phyloP scores from a whole-genome alignment of 35 echinoderm and acorn worm genomes.

The Nesometra sesokonis region DNA sequence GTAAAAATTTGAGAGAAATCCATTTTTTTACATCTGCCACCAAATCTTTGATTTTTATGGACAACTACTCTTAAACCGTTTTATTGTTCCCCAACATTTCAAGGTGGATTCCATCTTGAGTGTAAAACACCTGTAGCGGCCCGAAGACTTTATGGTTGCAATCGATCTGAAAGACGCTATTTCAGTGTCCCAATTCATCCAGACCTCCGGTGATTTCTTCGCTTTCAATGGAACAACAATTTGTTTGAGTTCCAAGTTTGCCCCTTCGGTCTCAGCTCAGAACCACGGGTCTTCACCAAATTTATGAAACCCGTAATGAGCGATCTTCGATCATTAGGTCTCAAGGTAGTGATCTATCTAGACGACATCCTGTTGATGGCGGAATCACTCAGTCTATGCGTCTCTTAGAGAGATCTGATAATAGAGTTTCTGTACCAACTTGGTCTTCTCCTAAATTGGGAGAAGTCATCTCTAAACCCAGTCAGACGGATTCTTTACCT shows the following conservation, averaged over 20 bases:
- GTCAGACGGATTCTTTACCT: background rate
- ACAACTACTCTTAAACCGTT: no score
- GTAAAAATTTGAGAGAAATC: no score
- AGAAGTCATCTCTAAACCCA: background rate
- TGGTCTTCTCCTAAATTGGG: background rate
- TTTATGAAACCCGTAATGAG: background rate
- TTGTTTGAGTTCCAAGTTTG: background rate
- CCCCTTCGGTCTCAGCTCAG: slow-evolving; percentile 3
- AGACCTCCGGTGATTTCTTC: background rate
- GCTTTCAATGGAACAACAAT: background rate
- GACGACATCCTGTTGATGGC: slow-evolving; percentile 5
- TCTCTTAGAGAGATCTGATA: background rate
- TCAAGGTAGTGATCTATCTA: background rate
- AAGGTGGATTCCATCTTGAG: no score
- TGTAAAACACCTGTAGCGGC: no score
- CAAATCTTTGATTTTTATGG: no score
- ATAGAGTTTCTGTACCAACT: background rate
- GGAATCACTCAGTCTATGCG: background rate
- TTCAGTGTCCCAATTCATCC: background rate
- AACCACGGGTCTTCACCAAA: slow-evolving; percentile 8
- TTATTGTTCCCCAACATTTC: no score
- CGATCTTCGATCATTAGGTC: background rate
- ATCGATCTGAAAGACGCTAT: slow-evolving; percentile 24
- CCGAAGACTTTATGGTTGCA: background rate
- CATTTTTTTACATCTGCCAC: no score